Base-by-base conservation (phyloP, 2,888 invertebrate genomes). In the Lochmaea crataegi region DNA sequence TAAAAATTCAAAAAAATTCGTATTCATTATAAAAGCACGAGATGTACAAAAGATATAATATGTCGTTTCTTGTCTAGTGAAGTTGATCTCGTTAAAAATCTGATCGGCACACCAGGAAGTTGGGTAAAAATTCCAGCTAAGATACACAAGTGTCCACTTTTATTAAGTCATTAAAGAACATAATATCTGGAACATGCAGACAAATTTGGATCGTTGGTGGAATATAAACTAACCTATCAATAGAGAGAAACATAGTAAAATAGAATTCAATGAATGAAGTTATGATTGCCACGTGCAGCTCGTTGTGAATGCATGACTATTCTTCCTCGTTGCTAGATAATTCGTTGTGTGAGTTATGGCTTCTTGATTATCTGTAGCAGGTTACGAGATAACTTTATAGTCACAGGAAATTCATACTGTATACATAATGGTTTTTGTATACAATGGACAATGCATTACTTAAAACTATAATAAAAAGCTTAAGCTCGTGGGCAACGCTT, bases 391-490 rank as follows among this genome's bases (percentile, higher is more conserved):
- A 70, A 57, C 60, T 57, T 70, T 70, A 64, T 70, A 56, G 70
- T 22, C 64, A 64, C 64, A 56, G 64, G 70, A 70, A 70, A 70
- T 57, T 65, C 53, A 69, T 16, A 22, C 63, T 64, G 63, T 69
- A 63, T 69, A 69, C 56, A 69, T 69, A 64, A 69, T 69, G 64
- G 69, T 64, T 64, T 64, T 68, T 18, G 63, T 64, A 60, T 69
- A 69, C 69, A 69, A 69, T 69, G 64, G 56, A 63, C 68, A 63
- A 69, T 69, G 61, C 14, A 18, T 64, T 69, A 53, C 60, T n/a
- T 32, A 38, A 26, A 60, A 56, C 18, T 38, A 58, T 14, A 26
- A 58, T 58, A 58, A 32, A 41, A 61, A 32, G 32, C 11, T 26
- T 14, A 22, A 32, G 6, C 10, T 22, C 14, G 58, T 32, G 61